Evolutionary conservation across 2,797 vertebrate genomes (phyloP), one percentile per base, ranked within the genome.

Genomic region (Poecilia gillii): DNA sequence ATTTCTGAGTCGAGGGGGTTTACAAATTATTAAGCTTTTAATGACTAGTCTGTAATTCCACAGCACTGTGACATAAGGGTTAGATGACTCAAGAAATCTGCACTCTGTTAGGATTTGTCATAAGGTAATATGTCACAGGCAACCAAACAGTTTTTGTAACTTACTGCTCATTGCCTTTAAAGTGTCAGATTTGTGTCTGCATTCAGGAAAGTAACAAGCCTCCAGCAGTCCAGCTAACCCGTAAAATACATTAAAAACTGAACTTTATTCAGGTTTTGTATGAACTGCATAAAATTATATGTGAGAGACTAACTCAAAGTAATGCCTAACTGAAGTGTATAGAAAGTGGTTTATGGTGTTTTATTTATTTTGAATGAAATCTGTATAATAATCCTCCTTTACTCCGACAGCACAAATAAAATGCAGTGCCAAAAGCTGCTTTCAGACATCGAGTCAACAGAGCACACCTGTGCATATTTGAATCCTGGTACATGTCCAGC

Each of bases 1-100:
- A 45, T 28, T 72, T 72, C n/a, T 72, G 74, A 89, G 88, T 88
- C 84, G 85, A 91, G 85, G 84, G 36, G 81, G 77, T 91, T 91
- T 87, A 89, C 88, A 84, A 90, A 87, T 83, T 49, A 55, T 84
- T 90, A 88, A 91, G 91, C 91, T 90, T 88, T 90, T 92, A 89
- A 92, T 90, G 87, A 85, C 78, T 78, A 72, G 77, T 80, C 76
- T 72, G 81, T 79, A 85, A 84, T 82, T 84, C 84, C 76, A 76
- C 53, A 45, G 81, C 74, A 79, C 76, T 31, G 71, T 76, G 82
- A 88, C 83, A 89, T 88, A 0, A 85, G 88, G 84, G 92, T 92
- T 89, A 85, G 86, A 88, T 84, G 87, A 92, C 77, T 90, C 81
- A 84, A 86, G 72, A 81, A 92, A 88, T 88, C 82, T 77, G 76